A percentile compares a stretch with the other conserved stretches of the same genome.
Evolutionary conservation across 2,888 invertebrate species (phyloP).

Genomic region (Carabus problematicus): DNA sequence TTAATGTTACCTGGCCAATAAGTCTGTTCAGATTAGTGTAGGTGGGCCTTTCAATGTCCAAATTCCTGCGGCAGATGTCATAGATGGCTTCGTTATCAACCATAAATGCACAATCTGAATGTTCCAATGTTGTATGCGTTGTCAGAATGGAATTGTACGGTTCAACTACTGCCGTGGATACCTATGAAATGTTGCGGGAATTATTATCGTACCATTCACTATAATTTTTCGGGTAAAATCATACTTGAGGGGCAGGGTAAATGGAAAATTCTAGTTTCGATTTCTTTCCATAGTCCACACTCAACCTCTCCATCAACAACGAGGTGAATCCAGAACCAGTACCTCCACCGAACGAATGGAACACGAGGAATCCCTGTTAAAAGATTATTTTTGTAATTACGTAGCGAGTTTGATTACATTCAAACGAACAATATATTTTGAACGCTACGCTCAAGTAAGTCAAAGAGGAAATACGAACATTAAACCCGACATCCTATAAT

Average conservation of each 20-base stretch:
- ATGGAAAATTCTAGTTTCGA: slow-evolving; percentile 93
- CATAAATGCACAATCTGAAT: slow-evolving; percentile 91
- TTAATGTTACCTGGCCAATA: slow-evolving; percentile 71
- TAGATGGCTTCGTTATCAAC: slow-evolving; percentile 91
- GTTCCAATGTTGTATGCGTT: slow-evolving; percentile 87
- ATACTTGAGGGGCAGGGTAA: slow-evolving; percentile 92
- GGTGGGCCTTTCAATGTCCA: slow-evolving; percentile 84
- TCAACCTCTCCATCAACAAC: slow-evolving; percentile 88
- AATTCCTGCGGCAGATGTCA: slow-evolving; percentile 85
- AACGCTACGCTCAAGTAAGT: no score
- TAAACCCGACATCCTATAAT: no score
- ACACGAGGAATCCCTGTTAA: slow-evolving; percentile 85
- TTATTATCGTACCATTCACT: not conserved
- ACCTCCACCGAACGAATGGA: slow-evolving; percentile 91
- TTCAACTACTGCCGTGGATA: slow-evolving; percentile 81
- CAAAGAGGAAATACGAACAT: no score
- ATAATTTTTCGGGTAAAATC: slow-evolving; percentile 42
- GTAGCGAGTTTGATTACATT: not conserved
- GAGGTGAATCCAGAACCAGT: slow-evolving; percentile 94
- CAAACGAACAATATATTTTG: no score
- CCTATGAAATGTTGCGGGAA: slow-evolving; percentile 62
- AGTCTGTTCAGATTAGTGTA: slow-evolving; percentile 88
- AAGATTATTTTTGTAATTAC: slow-evolving; percentile 7
- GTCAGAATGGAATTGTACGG: slow-evolving; percentile 94
- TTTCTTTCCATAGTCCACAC: slow-evolving; percentile 93